Evolutionary conservation across 2,888 invertebrate genomes (phyloP), one percentile per base, ranked within the genome.

Genomic region (Hemistola chrysoprasaria): DNA sequence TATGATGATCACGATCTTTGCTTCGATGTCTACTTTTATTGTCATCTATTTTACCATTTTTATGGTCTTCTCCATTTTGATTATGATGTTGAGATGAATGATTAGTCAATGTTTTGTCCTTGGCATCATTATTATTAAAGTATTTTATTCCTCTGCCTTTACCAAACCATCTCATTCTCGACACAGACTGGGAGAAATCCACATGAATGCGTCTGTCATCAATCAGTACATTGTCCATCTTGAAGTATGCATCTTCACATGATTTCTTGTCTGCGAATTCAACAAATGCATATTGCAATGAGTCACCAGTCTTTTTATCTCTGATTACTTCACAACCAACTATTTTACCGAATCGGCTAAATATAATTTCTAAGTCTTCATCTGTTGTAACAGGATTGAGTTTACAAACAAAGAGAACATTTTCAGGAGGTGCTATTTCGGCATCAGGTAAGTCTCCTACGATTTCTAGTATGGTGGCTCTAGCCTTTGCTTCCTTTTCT

Each of bases 151-250:
- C 95, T 66, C 94, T 91, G 0, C 96, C 97, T 84, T 97, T 97
- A 1, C 97, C 97, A 36, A 93, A 90, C 96, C 97, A 98, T 62
- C 94, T 94, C 59, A 97, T 92, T 82, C 98, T 98, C 1, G 99
- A 94, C 0, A 99, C 99, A 31, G 98, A 98, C 77, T 99, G 99
- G 51, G 98, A 98, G 87, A 99, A 99, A 82, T 99, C 99, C 0
- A 99, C 99, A 85, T 99, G 99, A 65, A 99, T 99, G 51, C 99
- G 91, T 11, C 99, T 90, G 73, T 99, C 99, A 83, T 99, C 99
- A 62, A 99, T 99, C 3, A 99, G 88, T 0, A 99, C 99, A 89
- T 99, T 99, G 75, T 99, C 99, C 99, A 99, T 99, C 90, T 99
- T 99, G 68, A 99, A 98, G 80, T 97, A 99, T 0, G 99, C 99